These are phyloP conservation scores for Oscheius onirici DNA, from an alignment of 2,888 invertebrate species.

Conservation along the genomic window DNA sequence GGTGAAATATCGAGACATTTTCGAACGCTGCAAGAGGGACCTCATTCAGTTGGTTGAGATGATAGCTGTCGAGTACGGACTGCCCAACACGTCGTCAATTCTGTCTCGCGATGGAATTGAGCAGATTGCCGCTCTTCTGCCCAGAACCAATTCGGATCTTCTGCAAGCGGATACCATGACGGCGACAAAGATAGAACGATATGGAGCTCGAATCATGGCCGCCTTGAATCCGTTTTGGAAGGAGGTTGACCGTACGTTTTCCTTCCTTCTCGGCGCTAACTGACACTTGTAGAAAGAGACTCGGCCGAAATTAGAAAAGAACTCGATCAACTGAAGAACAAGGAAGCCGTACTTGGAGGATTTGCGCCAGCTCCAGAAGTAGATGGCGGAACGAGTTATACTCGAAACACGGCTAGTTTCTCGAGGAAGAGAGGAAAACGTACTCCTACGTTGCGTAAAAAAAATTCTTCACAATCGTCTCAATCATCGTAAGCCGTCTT, in stretches of 20 bases:
- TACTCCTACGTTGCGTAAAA: neutral
- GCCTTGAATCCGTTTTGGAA: slow-evolving; percentile 58
- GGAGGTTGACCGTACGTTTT: slow-evolving; percentile 53
- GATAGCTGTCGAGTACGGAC: slow-evolving; percentile 45
- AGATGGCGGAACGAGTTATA: neutral
- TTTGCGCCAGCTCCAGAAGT: neutral
- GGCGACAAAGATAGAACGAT: slow-evolving; percentile 49
- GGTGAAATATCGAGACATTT: slow-evolving; percentile 62
- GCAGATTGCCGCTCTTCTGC: slow-evolving; percentile 66
- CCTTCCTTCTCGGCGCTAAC: neutral
- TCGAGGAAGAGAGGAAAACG: neutral
- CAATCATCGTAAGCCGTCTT: neutral
- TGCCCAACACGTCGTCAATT: slow-evolving; percentile 50
- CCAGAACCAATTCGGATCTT: slow-evolving; percentile 69
- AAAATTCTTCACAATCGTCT: neutral
- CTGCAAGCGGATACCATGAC: slow-evolving; percentile 67
- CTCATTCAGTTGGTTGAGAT: slow-evolving; percentile 48
- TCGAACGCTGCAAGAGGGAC: slow-evolving; percentile 49
- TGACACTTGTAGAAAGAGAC: slow-evolving; percentile 45
- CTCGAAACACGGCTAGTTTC: neutral
- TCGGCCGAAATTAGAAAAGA: slow-evolving; percentile 54
- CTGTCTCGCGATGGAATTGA: slow-evolving; percentile 63
- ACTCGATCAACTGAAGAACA: slow-evolving; percentile 53
- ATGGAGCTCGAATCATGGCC: slow-evolving; percentile 61
- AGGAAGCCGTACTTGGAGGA: slow-evolving; percentile 32